Conservation (phyloP, 2,113 vertebrate genomes). For the Andinoacara biseriatus region DNA sequence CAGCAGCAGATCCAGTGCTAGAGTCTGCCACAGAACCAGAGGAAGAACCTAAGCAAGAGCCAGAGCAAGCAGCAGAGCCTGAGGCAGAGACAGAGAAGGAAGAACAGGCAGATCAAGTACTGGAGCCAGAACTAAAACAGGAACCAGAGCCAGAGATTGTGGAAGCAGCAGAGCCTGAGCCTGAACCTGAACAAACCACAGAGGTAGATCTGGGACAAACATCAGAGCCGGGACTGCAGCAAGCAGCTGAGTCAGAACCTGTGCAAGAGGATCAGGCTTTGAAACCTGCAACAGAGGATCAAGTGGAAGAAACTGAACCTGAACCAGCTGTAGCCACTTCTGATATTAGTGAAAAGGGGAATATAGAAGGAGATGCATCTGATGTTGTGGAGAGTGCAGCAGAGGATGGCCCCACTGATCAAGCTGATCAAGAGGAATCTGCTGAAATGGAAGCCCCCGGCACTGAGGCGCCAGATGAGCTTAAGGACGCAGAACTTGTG, state of each 20-base stretch:
- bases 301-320: slow-evolving; percentile 38
- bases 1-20: not conserved
- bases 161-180: slow-evolving; percentile 3
- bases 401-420: slow-evolving; percentile 10
- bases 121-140: slow-evolving; percentile 25
- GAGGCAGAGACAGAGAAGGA: not conserved
- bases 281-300: slow-evolving; percentile 26
- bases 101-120: slow-evolving; percentile 10
- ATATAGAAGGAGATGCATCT: slow-evolving; percentile 15
- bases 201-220: not conserved
- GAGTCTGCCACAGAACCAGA: slow-evolving; percentile 16
- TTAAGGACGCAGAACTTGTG: slow-evolving; percentile 58
- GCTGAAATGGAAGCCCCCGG: not conserved
- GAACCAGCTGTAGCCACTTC: slow-evolving; percentile 17
- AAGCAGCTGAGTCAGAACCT: slow-evolving; percentile 13
- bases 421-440: slow-evolving; percentile 32
- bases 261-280: slow-evolving; percentile 18
- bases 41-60: slow-evolving; percentile 14
- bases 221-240: slow-evolving; percentile 30
- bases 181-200: slow-evolving; percentile 30
- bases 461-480: slow-evolving; percentile 33
- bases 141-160: slow-evolving; percentile 2
- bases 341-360: slow-evolving; percentile 31
- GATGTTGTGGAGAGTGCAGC: slow-evolving; percentile 7
- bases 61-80: slow-evolving; percentile 10